Evolutionary conservation across 2,113 vertebrate genomes (phyloP).

Genomic region (Lipotes vexillifer): DNA sequence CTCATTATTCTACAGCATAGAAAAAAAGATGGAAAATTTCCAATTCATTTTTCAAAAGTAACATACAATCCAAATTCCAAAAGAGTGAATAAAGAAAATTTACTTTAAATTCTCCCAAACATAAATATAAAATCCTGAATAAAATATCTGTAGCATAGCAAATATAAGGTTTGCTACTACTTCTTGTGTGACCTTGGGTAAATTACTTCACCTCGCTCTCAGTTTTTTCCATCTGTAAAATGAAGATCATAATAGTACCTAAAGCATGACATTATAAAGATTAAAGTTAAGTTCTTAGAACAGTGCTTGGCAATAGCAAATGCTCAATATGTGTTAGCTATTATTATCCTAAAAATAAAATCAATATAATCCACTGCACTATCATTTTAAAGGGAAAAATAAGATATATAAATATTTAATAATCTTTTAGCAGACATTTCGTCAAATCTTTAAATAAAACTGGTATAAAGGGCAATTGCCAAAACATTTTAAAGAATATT

Average conservation of each 20-base stretch:
- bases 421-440: neutral
- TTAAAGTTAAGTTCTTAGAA: neutral
- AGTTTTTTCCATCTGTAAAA: neutral
- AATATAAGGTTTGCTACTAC: neutral
- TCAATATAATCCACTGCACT: neutral
- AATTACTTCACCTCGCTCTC: neutral
- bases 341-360: neutral
- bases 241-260: neutral
- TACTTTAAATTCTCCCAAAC: neutral
- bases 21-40: neutral
- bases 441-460: neutral
- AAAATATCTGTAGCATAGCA: neutral
- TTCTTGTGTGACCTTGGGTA: neutral
- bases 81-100: neutral
- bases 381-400: constrained; percentile 8
- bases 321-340: neutral
- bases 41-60: constrained; percentile 23
- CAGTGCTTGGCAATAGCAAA: neutral
- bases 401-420: neutral
- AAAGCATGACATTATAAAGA: neutral
- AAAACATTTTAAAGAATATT: neutral
- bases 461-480: neutral
- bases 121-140: neutral
- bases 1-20: neutral
- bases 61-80: neutral